Conservation (phyloP, 2,888 invertebrate species). For the Pinctada fucata region DNA sequence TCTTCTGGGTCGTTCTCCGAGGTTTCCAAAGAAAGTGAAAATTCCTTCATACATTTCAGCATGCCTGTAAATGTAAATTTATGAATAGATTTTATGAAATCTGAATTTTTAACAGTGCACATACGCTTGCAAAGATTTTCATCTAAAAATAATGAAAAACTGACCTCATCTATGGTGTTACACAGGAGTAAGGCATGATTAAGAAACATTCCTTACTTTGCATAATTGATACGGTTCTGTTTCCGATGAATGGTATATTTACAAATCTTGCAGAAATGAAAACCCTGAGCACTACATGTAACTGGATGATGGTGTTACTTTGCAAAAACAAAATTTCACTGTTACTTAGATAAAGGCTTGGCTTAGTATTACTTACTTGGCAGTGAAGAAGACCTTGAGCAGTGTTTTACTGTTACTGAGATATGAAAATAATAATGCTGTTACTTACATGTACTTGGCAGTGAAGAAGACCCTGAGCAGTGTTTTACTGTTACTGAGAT, state of each 20-base stretch:
- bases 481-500: slow-evolving; percentile 66
- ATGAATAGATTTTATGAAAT: no score
- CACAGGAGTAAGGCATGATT: no score
- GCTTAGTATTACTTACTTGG: slow-evolving; percentile 65
- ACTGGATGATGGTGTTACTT: no score
- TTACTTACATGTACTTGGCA: slow-evolving; percentile 69
- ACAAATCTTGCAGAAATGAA: no score
- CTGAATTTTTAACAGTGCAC: not conserved
- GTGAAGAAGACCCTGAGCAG: slow-evolving; percentile 70
- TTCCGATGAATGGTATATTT: no score
- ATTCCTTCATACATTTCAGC: slow-evolving; percentile 69
- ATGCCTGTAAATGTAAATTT: slow-evolving; percentile 66
- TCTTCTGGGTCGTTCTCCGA: slow-evolving; percentile 68
- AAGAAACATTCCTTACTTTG: no score
- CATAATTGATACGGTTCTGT: no score
- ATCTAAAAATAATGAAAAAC: not conserved
- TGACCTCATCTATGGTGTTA: no score
- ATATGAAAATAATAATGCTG: not conserved
- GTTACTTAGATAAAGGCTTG: slow-evolving; percentile 52
- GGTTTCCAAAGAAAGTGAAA: slow-evolving; percentile 67
- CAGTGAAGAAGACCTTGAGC: slow-evolving; percentile 70
- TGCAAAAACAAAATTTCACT: slow-evolving; percentile 62
- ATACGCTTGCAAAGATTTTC: not conserved
- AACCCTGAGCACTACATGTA: no score
- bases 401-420: slow-evolving; percentile 68